phyloP scores from a whole-genome alignment of 2,797 vertebrate genomes.

The Sphenodon punctatus region DNA sequence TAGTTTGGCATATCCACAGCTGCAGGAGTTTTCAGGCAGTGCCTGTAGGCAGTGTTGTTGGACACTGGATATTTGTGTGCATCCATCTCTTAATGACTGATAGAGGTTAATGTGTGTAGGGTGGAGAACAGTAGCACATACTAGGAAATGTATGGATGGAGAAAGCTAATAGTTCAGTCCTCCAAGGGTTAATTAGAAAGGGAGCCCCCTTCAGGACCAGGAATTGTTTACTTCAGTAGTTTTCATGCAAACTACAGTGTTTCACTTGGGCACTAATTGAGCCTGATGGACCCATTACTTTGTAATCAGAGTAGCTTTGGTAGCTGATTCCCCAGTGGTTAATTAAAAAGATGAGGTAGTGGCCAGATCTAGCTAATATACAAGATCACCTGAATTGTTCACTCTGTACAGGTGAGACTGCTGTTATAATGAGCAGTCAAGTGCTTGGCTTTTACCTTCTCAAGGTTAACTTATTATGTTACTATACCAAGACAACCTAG shows the following conservation, averaged over 20 bases:
- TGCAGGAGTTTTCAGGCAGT: not conserved
- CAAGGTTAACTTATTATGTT: constrained; percentile 57
- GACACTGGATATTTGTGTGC: not conserved
- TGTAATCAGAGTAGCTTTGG: constrained; percentile 78
- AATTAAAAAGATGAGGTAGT: constrained; percentile 82
- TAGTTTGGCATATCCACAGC: not conserved
- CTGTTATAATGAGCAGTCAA: constrained; percentile 42
- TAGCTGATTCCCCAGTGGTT: constrained; percentile 80
- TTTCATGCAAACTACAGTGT: constrained; percentile 82
- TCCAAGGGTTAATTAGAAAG: constrained; percentile 84
- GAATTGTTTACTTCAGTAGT: constrained; percentile 94
- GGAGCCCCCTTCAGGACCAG: constrained; percentile 70
- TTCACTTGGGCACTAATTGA: constrained; percentile 85
- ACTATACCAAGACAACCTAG: constrained; percentile 39
- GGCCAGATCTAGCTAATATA: constrained; percentile 63
- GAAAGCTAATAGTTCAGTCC: constrained; percentile 60
- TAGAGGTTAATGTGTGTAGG: not conserved
- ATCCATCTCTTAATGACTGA: not conserved
- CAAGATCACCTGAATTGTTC: constrained; percentile 65
- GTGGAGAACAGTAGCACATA: too few relatives aligned
- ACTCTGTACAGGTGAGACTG: constrained; percentile 42
- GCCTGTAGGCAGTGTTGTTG: too few relatives aligned
- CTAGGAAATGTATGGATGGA: constrained; percentile 19
- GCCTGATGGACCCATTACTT: constrained; percentile 86
- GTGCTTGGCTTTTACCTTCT: constrained; percentile 36